A percentile compares a stretch with the other conserved stretches of the same genome.
These are phyloP conservation scores for Cryptosula pallasiana DNA, from an alignment of 2,888 invertebrate genomes.

Conservation along the genomic window DNA sequence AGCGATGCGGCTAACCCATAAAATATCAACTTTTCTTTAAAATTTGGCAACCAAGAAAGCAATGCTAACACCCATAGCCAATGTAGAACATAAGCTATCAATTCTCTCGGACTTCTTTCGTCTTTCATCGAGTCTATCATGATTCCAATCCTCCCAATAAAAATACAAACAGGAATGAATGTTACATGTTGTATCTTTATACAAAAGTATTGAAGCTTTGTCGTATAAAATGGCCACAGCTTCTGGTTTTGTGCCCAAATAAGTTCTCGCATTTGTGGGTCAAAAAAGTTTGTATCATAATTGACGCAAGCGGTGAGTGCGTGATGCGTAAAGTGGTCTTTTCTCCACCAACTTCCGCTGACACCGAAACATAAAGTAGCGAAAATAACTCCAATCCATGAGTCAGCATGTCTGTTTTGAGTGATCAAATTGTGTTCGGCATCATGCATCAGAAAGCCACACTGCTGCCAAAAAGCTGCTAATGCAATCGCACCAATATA, in stretches of 20 bases:
- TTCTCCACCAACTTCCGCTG: constrained; percentile 26
- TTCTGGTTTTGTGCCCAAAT: constrained; percentile 28
- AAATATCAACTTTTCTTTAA: constrained; percentile 24
- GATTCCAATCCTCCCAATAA: constrained; percentile 27
- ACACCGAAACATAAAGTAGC: constrained; percentile 27
- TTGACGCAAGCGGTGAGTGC: constrained; percentile 24
- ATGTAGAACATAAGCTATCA: constrained; percentile 26
- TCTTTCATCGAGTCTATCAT: constrained; percentile 26
- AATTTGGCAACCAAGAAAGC: constrained; percentile 26
- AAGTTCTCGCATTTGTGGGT: constrained; percentile 28
- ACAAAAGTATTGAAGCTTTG: constrained; percentile 14
- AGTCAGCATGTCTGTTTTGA: constrained; percentile 24
- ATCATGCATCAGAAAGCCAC: constrained; percentile 29
- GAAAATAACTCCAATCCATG: constrained; percentile 25
- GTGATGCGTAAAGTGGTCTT: constrained; percentile 28
- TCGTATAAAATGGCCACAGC: constrained; percentile 26
- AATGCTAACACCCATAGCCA: constrained; percentile 25
- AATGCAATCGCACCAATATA: constrained; percentile 24
- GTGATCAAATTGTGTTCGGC: constrained; percentile 28
- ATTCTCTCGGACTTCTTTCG: constrained; percentile 22
- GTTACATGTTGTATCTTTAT: constrained; percentile 28
- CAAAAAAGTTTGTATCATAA: constrained; percentile 25
- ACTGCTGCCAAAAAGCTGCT: constrained; percentile 28
- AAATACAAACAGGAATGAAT: constrained; percentile 27
- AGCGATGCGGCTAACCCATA: constrained; percentile 25